A percentile compares a stretch with the other conserved stretches of the same genome.
These are phyloP conservation scores for Meganola albula DNA, from an alignment of 2,888 invertebrate genomes.

Conservation along the genomic window DNA sequence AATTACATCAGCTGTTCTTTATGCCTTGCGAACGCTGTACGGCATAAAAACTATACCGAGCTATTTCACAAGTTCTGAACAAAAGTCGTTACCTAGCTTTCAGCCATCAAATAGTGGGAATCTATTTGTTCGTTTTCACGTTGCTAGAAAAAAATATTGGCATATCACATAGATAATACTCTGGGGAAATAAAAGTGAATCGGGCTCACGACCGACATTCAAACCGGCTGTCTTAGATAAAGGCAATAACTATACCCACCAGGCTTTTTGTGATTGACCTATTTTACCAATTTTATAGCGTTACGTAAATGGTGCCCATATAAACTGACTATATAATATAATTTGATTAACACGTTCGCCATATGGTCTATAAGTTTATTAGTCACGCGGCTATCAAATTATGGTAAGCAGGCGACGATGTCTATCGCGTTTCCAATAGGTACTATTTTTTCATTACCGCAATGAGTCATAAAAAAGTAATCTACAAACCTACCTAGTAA, in stretches of 20 bases:
- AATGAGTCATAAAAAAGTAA: too few relatives aligned
- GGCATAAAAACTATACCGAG: too few relatives aligned
- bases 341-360: slow-evolving; percentile 36
- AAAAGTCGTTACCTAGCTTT: too few relatives aligned
- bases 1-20: slow-evolving; percentile 15
- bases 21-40: too few relatives aligned
- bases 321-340: slow-evolving; percentile 35
- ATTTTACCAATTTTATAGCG: slow-evolving; percentile 39
- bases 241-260: slow-evolving; percentile 28
- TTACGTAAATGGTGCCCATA: slow-evolving; percentile 33
- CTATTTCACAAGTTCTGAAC: too few relatives aligned
- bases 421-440: too few relatives aligned
- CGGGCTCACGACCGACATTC: slow-evolving; percentile 46
- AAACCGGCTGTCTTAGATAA: slow-evolving; percentile 45
- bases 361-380: slow-evolving; percentile 20
- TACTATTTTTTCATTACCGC: too few relatives aligned
- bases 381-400: slow-evolving; percentile 17
- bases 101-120: too few relatives aligned
- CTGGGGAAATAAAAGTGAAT: slow-evolving; percentile 51
- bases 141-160: too few relatives aligned
- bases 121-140: too few relatives aligned
- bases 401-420: too few relatives aligned
- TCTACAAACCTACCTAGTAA: too few relatives aligned
- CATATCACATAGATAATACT: slow-evolving; percentile 34
- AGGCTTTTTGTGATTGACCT: slow-evolving; percentile 40